These are phyloP conservation scores for Myotis brandtii DNA, from an alignment of 2,113 vertebrate species.

Conservation along the genomic window DNA sequence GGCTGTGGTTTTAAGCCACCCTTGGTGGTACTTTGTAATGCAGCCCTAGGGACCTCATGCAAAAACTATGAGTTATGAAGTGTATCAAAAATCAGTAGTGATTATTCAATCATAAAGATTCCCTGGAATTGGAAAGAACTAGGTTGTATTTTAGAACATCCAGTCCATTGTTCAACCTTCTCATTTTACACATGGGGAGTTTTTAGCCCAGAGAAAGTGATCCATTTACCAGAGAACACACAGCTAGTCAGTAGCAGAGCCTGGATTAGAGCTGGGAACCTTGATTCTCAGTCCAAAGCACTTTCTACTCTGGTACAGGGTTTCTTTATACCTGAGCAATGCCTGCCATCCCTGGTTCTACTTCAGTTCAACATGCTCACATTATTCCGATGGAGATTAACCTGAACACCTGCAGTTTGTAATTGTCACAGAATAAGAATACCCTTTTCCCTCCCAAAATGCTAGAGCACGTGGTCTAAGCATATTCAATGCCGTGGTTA, in stretches of 20 bases:
- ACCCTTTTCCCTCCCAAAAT: conserved; percentile 52
- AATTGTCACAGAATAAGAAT: conserved; percentile 62
- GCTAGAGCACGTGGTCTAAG: conserved; percentile 37
- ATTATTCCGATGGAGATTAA: background rate
- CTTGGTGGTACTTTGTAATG: background rate
- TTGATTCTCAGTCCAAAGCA: background rate
- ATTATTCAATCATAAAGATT: background rate
- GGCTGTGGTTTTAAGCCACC: background rate
- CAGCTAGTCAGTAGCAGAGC: background rate
- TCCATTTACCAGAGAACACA: background rate
- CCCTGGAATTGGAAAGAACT: background rate
- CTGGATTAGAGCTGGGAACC: background rate
- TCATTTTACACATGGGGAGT: background rate
- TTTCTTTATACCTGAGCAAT: background rate
- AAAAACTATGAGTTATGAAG: background rate
- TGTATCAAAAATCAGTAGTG: background rate
- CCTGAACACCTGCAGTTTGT: conserved; percentile 19
- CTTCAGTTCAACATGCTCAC: background rate
- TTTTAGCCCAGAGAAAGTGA: background rate
- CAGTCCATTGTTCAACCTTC: background rate
- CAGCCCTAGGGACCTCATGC: background rate
- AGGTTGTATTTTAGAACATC: background rate
- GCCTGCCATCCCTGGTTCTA: background rate
- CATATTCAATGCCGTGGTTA: conserved; percentile 70
- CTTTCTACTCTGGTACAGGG: background rate